Conservation (phyloP, 1,140 invertebrate genomes). For the Orussus abietinus region DNA sequence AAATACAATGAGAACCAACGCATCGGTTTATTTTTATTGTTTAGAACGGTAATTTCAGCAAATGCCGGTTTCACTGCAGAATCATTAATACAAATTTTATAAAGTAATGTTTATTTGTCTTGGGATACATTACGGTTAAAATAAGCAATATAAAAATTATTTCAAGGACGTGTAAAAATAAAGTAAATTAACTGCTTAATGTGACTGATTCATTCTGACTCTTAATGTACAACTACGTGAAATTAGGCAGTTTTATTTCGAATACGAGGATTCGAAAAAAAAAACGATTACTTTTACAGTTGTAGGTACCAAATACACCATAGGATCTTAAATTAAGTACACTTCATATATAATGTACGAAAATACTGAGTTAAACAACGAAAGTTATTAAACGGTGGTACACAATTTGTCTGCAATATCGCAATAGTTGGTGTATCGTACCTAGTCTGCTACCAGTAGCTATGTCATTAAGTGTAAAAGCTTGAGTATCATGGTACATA, state of each 20-base stretch:
- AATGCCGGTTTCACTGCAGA: too few relatives aligned
- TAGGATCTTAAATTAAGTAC: conserved; percentile 51
- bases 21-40: too few relatives aligned
- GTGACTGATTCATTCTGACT: conserved; percentile 16
- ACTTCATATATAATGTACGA: conserved; percentile 51
- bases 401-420: conserved; percentile 28
- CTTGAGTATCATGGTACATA: conserved; percentile 49
- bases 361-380: conserved; percentile 51
- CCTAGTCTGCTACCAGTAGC: conserved; percentile 32
- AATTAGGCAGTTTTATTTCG: conserved; percentile 25
- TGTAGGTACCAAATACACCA: conserved; percentile 39
- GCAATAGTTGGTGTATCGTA: conserved; percentile 23
- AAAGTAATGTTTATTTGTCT: conserved; percentile 47
- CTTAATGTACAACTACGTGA: conserved; percentile 26
- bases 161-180: conserved; percentile 19
- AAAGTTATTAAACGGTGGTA: conserved; percentile 32
- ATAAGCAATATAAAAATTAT: conserved; percentile 46
- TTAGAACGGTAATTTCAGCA: too few relatives aligned
- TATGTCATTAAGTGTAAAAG: conserved; percentile 48
- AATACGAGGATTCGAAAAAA: conserved; percentile 23
- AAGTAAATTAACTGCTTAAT: conserved; percentile 16
- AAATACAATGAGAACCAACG: too few relatives aligned
- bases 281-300: conserved; percentile 25
- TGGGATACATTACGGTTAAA: conserved; percentile 45
- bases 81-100: conserved; percentile 17